Percentiles rank a stretch among this genome's conserved stretches.
Evolutionary conservation across 2,113 vertebrate genomes (phyloP).

Genomic region (Anolis carolinensis): DNA sequence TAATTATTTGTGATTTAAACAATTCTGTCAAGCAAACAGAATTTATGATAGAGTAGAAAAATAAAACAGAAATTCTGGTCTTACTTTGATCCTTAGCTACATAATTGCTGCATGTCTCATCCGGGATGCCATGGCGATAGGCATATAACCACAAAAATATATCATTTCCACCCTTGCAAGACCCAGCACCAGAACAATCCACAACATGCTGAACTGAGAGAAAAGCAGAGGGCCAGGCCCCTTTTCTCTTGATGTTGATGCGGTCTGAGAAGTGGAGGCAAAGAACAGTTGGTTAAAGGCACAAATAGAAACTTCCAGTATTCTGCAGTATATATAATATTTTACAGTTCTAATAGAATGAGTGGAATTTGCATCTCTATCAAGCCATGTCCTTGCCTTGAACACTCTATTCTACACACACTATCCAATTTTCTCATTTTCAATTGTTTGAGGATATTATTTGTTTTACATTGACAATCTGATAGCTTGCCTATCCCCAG

Average conservation of each 20-base stretch:
- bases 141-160: constrained; percentile 88
- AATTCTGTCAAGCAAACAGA: no score
- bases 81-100: constrained; percentile 94
- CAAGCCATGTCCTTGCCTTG: no score
- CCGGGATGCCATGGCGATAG: constrained; percentile 87
- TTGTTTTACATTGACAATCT: no score
- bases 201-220: constrained; percentile 95
- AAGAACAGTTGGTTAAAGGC: not conserved
- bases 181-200: constrained; percentile 84
- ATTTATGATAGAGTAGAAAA: no score
- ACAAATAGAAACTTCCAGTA: not conserved
- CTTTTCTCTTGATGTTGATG: constrained; percentile 95
- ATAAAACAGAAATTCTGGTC: not conserved
- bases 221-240: constrained; percentile 89
- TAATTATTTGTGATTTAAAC: not conserved
- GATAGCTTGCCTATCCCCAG: no score
- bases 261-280: constrained; percentile 79
- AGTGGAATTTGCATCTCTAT: no score
- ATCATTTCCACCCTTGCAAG: constrained; percentile 91
- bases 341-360: no score
- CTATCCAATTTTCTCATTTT: no score
- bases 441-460: no score
- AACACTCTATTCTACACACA: no score
- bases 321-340: not conserved
- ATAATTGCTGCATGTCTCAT: constrained; percentile 99